These are phyloP conservation scores for Augochlora pura DNA, from an alignment of 1,140 invertebrate species.

Conservation along the genomic window DNA sequence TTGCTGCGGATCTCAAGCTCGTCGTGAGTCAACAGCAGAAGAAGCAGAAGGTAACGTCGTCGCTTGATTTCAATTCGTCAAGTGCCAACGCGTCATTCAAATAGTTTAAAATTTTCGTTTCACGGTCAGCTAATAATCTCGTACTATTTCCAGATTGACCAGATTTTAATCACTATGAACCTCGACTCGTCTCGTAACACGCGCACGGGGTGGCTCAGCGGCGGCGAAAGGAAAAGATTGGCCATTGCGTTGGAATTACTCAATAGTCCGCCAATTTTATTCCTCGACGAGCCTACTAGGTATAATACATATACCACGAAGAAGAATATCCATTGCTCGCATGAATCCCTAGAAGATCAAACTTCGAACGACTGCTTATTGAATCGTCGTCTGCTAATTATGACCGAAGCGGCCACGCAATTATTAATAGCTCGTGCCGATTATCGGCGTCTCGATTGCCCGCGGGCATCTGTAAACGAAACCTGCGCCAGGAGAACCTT, in stretches of 20 bases:
- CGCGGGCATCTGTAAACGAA: too few relatives aligned
- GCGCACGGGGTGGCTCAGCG: constrained; percentile 87
- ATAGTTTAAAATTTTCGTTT: too few relatives aligned
- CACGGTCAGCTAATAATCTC: too few relatives aligned
- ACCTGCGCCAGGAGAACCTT: too few relatives aligned
- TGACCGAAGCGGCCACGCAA: too few relatives aligned
- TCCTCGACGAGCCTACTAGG: constrained; percentile 97
- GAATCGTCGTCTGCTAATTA: too few relatives aligned
- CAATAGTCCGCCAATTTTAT: constrained; percentile 94
- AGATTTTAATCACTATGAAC: constrained; percentile 88
- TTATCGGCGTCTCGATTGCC: too few relatives aligned
- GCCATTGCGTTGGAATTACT: constrained; percentile 93
- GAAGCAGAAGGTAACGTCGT: constrained; percentile 83
- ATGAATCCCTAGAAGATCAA: too few relatives aligned
- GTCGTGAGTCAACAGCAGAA: constrained; percentile 84
- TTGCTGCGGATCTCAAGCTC: constrained; percentile 94
- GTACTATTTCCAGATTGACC: constrained; percentile 81
- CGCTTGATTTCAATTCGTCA: background rate
- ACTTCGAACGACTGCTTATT: too few relatives aligned
- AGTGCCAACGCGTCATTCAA: too few relatives aligned
- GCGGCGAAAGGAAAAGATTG: constrained; percentile 92
- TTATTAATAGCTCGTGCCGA: too few relatives aligned
- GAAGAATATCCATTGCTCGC: background rate
- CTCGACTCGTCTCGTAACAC: constrained; percentile 85
- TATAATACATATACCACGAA: constrained; percentile 72